Evolutionary conservation across 1,140 invertebrate species (phyloP).

Genomic region (Drosophila neocordata): DNA sequence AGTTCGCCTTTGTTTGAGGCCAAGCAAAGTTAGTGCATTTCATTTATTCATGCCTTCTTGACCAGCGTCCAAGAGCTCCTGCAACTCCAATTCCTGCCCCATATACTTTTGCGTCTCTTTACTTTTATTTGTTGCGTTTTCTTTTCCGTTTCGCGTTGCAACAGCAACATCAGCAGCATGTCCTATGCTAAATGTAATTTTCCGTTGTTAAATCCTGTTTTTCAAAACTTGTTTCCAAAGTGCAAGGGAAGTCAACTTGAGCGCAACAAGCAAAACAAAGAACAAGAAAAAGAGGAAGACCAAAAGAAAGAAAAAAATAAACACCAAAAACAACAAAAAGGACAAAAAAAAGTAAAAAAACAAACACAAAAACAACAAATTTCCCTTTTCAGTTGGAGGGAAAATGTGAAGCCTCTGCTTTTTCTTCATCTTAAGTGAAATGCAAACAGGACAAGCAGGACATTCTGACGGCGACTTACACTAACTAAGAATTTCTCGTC

Average conservation of each 20-base stretch:
- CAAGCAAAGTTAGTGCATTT: slow-evolving; percentile 71
- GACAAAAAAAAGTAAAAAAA: slow-evolving; percentile 18
- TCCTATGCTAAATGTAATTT: slow-evolving; percentile 78
- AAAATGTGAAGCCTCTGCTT: slow-evolving; percentile 8
- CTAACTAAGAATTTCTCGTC: slow-evolving; percentile 1
- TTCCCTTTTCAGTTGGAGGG: neutral
- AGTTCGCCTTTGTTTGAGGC: slow-evolving; percentile 67
- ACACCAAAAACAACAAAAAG: slow-evolving; percentile 30
- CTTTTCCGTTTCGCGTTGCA: slow-evolving; percentile 32
- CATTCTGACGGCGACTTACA: neutral
- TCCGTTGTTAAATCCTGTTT: slow-evolving; percentile 81
- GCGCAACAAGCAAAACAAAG: slow-evolving; percentile 55
- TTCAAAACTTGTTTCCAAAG: slow-evolving; percentile 75
- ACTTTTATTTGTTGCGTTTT: slow-evolving; percentile 28
- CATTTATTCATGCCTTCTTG: slow-evolving; percentile 77
- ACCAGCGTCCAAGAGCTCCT: slow-evolving; percentile 27
- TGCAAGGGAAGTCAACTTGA: slow-evolving; percentile 78
- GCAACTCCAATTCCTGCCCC: slow-evolving; percentile 2
- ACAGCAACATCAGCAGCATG: slow-evolving; percentile 46
- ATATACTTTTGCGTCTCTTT: neutral
- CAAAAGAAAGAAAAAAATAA: slow-evolving; percentile 12
- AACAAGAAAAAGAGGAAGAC: slow-evolving; percentile 37
- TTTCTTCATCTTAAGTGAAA: slow-evolving; percentile 3
- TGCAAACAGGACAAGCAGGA: slow-evolving; percentile 2
- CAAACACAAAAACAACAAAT: neutral